Evolutionary conservation across 1,140 invertebrate species (phyloP), one percentile per base, ranked within the genome.

Genomic region (Anoplolepis gracilipes): DNA sequence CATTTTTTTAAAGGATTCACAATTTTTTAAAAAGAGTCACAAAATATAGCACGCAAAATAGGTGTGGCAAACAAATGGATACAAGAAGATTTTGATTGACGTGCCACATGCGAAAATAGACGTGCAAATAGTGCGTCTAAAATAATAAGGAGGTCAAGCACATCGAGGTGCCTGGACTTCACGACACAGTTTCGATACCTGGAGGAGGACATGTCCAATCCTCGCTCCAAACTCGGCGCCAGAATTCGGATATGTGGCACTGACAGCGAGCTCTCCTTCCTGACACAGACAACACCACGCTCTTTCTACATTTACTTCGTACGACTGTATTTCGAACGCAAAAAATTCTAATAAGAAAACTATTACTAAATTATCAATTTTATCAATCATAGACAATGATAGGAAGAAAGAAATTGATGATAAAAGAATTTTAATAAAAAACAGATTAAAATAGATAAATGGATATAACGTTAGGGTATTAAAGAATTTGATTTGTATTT

Each of bases 201-300:
- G 89, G 88, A 90, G 90, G 92, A 93, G 92, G 91, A 93, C 85
- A 93, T 95, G 94, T 97, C 97, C 93, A 97, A 95, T 91, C 97
- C 96, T 93, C 96, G 96, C 95, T 97, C 97, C 95, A 97, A 95
- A 94, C 97, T 97, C 87, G 97, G 97, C 91, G 97, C 97, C 95
- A 97, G 95, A 92, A 97, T 97, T 92, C 97, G 96, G 92, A 97
- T 97, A 95, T 97, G 96, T 73, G 97, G 97, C 85, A 97, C 96
- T 91, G 95, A 95, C 95, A 96, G 95, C 91, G 96, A 96, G 94
- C 96, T 97, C 95, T 96, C 96, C 95, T 97, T 97, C 93, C 93
- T 93, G 75, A 62, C 86, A 91, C 79, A 93, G 73, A 93, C 72
- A 93, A 92, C 65, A 88, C 86, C 73, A 73, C 73, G 85, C 85